Evolutionary conservation across 2,888 invertebrate species (phyloP).

Genomic region (Ametastegia equiseti): DNA sequence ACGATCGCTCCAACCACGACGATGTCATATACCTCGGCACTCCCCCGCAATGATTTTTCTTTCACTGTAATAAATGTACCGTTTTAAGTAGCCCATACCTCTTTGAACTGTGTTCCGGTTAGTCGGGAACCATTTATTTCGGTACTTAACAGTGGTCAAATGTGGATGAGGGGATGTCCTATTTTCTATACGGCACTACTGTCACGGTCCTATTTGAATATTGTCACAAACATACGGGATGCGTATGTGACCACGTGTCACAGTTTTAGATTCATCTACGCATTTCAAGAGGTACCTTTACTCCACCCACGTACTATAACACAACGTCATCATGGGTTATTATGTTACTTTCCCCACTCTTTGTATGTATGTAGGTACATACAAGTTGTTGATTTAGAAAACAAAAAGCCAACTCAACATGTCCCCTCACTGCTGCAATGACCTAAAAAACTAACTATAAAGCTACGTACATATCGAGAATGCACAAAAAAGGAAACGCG

Average conservation of each 20-base stretch:
- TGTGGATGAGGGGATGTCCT: slow-evolving; percentile 24
- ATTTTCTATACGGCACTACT: slow-evolving; percentile 22
- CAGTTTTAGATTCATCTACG: slow-evolving; percentile 6
- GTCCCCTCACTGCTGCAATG: neutral
- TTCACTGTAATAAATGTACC: neutral
- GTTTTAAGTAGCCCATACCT: neutral
- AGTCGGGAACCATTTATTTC: slow-evolving; percentile 21
- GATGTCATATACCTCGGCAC: neutral
- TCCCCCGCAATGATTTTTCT: neutral
- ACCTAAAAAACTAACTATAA: neutral
- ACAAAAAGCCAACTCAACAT: neutral
- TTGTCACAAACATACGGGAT: neutral
- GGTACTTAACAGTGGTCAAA: slow-evolving; percentile 4
- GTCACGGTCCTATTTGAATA: slow-evolving; percentile 9
- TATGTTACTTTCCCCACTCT: neutral
- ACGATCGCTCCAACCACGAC: neutral
- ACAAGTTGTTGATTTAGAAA: neutral
- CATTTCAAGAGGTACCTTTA: slow-evolving; percentile 1
- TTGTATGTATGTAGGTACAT: no score
- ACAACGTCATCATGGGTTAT: neutral
- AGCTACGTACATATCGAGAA: no score
- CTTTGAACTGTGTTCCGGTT: neutral
- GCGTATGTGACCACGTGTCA: neutral
- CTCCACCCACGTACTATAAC: neutral
- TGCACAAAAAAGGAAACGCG: neutral